Evolutionary conservation across 1,140 invertebrate genomes (phyloP), one percentile per base, ranked within the genome.

Genomic region (Choristoneura fumiferana): DNA sequence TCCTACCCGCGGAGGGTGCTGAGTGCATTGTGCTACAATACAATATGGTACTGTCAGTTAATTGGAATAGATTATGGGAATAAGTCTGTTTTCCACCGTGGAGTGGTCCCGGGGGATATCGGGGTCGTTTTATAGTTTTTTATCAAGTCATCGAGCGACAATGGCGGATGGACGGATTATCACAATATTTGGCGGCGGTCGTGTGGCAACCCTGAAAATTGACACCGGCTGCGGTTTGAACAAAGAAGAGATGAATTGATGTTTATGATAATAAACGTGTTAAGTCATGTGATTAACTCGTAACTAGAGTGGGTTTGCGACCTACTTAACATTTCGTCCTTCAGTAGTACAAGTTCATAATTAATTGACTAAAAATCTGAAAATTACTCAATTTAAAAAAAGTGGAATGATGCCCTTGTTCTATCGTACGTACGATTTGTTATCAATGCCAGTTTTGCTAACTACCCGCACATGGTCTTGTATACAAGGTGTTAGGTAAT

Each of bases 41-140:
- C 85, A 88, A 88, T 88, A 88, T 85, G 85, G 76, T 66, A 74
- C 85, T 88, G 85, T 88, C 85, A 88, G 82, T 88, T 88, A 88
- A 88, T 88, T 88, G 84, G 84, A 87, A 88, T 88, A 88, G 85
- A 88, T 88, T 88, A 86, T 88, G 85, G 85, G 85, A 88, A 86
- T 81, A 73, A 83, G 79, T 71, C 54, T 59, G 64, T 65, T 64
- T 64, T 67, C 60, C 34, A 68, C 58, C 61, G 70, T 58, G 59
- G 77, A 81, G 73, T 73, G 71, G 70, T 76, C 78, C 74, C 80
- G 72, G 53, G 84, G 84, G 84, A 82, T 71, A 69, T 58, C 56
- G 53, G 62, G 67, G 65, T 60, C 63, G 67, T 74, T 79, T 79
- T 80, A 68, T 34, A 57, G 74, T 82, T 86, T 85, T 88, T 88